Evolutionary conservation across 2,888 invertebrate species (phyloP), one percentile per base, ranked within the genome.

Genomic region (Phyllotreta striolata): DNA sequence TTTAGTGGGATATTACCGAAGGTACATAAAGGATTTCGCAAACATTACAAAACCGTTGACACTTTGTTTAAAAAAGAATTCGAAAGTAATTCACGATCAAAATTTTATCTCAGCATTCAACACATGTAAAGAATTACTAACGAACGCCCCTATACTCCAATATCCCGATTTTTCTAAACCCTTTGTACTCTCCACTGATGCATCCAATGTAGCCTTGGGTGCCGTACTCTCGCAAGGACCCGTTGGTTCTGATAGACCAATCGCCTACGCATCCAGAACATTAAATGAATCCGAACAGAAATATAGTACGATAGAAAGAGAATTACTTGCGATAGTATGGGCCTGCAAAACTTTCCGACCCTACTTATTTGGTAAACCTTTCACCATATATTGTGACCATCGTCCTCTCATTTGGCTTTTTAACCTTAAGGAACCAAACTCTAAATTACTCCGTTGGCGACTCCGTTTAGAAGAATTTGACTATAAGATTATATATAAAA

Each of bases 101-200:
- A 54, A 70, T 43, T 70, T 62, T 54, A 34, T 64, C 8, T 34
- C 39, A 12, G 51, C 55, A 37, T 69, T 70, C 34, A 55, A 69
- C 46, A 64, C 52, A n/a, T 70, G 67, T 24, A 70, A 70, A 62
- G 59, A 65, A 40, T 9, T 71, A 5, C 35, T 70, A 34, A 67
- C 24, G 5, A 70, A 69, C 47, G 59, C 60, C 10, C 71, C 67
- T 6, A 66, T 72, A 12, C 24, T 73, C 37, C 63, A 68, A 44
- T 74, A 68, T 57, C 71, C 72, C 6, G 70, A 74, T 61, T 73
- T 71, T 67, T 38, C 56, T 9, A 70, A 73, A 64, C 52, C 66
- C 0, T 73, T 74, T 46, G 60, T 63, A 12, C 12, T 75, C 10
- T 70, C 70, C 0, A 75, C 73, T 0, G 73, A 74, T 52, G 73